These are phyloP conservation scores for Bombycilla garrulus DNA, from an alignment of 2,113 vertebrate genomes.

Conservation along the genomic window DNA sequence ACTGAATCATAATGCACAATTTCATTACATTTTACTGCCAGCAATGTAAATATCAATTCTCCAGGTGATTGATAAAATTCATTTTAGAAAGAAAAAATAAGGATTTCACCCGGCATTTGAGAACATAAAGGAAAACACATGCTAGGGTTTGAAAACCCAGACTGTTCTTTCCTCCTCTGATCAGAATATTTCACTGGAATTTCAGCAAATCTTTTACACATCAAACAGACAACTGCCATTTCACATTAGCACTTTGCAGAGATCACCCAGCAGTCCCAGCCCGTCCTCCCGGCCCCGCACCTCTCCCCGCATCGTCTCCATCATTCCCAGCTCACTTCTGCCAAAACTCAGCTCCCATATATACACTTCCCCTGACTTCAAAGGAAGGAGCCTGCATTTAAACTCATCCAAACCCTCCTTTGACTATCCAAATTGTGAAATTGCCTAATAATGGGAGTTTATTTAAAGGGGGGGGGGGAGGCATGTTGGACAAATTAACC, in stretches of 20 bases:
- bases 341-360: not conserved
- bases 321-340: not conserved
- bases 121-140: constrained; percentile 60
- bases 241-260: not conserved
- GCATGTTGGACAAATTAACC: constrained; percentile 59
- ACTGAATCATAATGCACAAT: constrained; percentile 63
- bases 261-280: not conserved
- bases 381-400: not conserved
- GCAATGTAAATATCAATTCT: constrained; percentile 61
- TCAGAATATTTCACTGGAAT: constrained; percentile 28
- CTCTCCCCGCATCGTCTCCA: not conserved
- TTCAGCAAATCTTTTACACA: constrained; percentile 46
- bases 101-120: constrained; percentile 42
- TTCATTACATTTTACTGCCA: constrained; percentile 66
- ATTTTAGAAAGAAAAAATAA: constrained; percentile 46
- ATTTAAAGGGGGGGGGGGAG: not conserved
- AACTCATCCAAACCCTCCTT: constrained; percentile 19
- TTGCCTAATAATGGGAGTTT: not conserved
- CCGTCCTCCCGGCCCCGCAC: not conserved
- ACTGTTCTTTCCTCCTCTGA: constrained; percentile 22
- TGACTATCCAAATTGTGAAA: constrained; percentile 28
- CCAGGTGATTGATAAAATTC: constrained; percentile 69
- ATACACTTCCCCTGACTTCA: not conserved
- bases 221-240: constrained; percentile 2
- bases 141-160: constrained; percentile 3